These are phyloP conservation scores for Arenaria interpres DNA, from an alignment of 2,113 vertebrate genomes.

Conservation along the genomic window DNA sequence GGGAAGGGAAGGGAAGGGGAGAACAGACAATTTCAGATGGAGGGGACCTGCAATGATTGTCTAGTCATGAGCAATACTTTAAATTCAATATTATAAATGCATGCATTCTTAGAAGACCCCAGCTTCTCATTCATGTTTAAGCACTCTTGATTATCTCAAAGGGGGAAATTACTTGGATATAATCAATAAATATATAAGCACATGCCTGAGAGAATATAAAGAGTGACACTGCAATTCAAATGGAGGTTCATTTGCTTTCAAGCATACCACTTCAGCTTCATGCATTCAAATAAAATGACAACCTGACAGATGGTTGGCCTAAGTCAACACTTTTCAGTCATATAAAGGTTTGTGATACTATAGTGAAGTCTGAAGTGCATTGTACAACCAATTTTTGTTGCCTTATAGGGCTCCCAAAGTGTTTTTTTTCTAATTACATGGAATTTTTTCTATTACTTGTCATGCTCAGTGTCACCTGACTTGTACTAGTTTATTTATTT, in stretches of 20 bases:
- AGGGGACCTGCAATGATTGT: not conserved
- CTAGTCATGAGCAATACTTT: not conserved
- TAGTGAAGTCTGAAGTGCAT: not conserved
- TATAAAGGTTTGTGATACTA: not conserved
- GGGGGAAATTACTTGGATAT: not conserved
- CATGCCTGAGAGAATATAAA: not conserved
- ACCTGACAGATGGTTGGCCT: not conserved
- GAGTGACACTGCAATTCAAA: not conserved
- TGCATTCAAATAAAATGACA: conserved; percentile 3
- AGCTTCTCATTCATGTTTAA: not conserved
- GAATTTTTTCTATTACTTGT: conserved; percentile 21
- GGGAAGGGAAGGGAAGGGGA: no score
- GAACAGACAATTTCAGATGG: not conserved
- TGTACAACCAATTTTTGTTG: not conserved
- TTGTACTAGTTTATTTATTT: conserved; percentile 1
- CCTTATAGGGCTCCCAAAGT: not conserved
- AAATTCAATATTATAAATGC: not conserved
- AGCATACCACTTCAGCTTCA: not conserved
- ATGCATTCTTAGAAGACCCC: not conserved
- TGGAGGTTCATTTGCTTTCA: not conserved
- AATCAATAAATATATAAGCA: not conserved
- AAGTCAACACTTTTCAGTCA: not conserved
- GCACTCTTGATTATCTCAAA: not conserved
- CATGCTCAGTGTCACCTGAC: not conserved
- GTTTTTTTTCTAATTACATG: not conserved